These are phyloP conservation scores for Apomyelois bistriatella DNA, from an alignment of 2,888 invertebrate genomes.

Conservation along the genomic window DNA sequence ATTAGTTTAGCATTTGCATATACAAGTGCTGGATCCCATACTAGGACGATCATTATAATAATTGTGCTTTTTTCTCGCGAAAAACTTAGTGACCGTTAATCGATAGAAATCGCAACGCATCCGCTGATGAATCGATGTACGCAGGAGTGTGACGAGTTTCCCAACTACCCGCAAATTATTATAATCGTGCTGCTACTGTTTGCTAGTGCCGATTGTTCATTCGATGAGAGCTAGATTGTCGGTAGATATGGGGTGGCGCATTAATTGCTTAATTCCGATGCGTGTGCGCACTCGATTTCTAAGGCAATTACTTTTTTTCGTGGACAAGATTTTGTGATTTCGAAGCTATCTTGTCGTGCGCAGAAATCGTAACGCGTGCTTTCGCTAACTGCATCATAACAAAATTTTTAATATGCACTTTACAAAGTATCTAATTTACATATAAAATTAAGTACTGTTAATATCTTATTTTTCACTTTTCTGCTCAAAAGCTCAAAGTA, in stretches of 20 bases:
- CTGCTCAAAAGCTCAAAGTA: no score
- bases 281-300: slow-evolving; percentile 72
- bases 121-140: slow-evolving; percentile 75
- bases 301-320: slow-evolving; percentile 70
- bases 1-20: slow-evolving; percentile 73
- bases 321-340: slow-evolving; percentile 62
- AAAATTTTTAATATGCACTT: not conserved
- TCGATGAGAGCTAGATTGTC: slow-evolving; percentile 67
- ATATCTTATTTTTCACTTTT: not conserved
- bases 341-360: slow-evolving; percentile 40
- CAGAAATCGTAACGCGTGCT: slow-evolving; percentile 55
- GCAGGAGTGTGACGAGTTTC: slow-evolving; percentile 65
- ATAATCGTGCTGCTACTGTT: slow-evolving; percentile 58
- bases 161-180: slow-evolving; percentile 62
- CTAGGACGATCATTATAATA: slow-evolving; percentile 74
- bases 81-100: slow-evolving; percentile 70
- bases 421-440: not conserved
- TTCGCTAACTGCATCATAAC: slow-evolving; percentile 12
- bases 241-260: slow-evolving; percentile 60
- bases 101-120: slow-evolving; percentile 69
- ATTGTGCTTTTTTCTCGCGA: slow-evolving; percentile 70
- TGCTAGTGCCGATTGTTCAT: slow-evolving; percentile 60
- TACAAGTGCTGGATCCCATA: slow-evolving; percentile 68
- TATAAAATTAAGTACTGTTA: not conserved
- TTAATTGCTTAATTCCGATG: slow-evolving; percentile 77